Evolutionary conservation across 1,140 invertebrate species (phyloP).

Genomic region (Acromyrmex charruanus): DNA sequence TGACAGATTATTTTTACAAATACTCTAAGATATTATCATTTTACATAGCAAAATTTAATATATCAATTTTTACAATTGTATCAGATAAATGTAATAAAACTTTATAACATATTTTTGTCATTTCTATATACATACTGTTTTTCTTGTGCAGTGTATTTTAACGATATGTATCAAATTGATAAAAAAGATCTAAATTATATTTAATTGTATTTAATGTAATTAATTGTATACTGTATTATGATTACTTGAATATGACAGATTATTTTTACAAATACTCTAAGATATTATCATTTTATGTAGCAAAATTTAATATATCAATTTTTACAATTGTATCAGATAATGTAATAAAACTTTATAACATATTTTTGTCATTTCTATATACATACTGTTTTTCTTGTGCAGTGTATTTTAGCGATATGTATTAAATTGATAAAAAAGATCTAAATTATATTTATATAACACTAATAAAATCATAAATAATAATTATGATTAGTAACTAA

Average conservation of each 20-base stretch:
- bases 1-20: not conserved
- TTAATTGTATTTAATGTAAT: too few relatives aligned
- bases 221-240: not conserved
- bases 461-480: not conserved
- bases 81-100: slow-evolving; percentile 4
- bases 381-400: not conserved
- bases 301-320: slow-evolving; percentile 11
- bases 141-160: not conserved
- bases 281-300: not conserved
- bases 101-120: not conserved
- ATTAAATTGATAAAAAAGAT: not conserved
- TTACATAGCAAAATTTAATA: not conserved
- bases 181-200: not conserved
- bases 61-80: not conserved
- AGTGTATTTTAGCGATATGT: not conserved
- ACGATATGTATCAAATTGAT: not conserved
- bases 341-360: not conserved
- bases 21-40: slow-evolving; percentile 11
- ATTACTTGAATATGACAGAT: slow-evolving; percentile 13
- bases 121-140: not conserved
- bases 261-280: slow-evolving; percentile 18
- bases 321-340: not conserved
- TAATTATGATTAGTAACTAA: slow-evolving; percentile 21
- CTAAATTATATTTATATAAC: not conserved
- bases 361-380: too few relatives aligned